Evolutionary conservation across 2,797 vertebrate species (phyloP), one percentile per base, ranked within the genome.

Genomic region (Hypotaenidia philippensis): DNA sequence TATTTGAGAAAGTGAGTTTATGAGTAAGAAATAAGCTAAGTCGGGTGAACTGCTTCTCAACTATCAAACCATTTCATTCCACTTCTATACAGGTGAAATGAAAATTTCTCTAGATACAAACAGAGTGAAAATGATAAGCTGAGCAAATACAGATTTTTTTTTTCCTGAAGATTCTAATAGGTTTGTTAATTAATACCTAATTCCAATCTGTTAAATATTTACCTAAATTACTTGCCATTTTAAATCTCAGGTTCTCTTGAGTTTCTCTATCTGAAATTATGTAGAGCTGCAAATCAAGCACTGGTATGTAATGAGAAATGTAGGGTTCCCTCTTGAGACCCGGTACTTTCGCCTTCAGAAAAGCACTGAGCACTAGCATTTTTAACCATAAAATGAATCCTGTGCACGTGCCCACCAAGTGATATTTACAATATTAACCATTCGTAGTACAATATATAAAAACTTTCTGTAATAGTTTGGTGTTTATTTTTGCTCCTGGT

Each of bases 351-450:
- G 9, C 45, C 34, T 60, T 27, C 56, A 40, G 49, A 14, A 60
- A 19, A 75, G 49, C 53, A n/a, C 31, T 23, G 75, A 85, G 27
- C 52, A 60, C 13, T 22, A 31, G 8, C 20, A 21, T 57, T 91
- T 82, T 71, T n/a, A 23, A 38, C 34, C 47, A 45, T 10, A 14
- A 65, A 49, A 53, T 38, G 3, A 44, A 32, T 40, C 20, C 49
- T 31, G 12, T 40, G 19, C 23, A 25, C 0, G 0, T 45, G 29
- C 27, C 17, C 14, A 55, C 17, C 20, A 52, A 41, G 20, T 34
- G 17, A 22, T 20, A 13, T 21, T 41, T 40, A 5, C 31, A 32
- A 8, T 31, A 34, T 20, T 64, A 60, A 41, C 10, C 3, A 1
- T 27, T 69, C 11, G 5, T 13, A 13, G 5, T 26, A 22, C 5